Percentiles rank a stretch among this genome's conserved stretches.
Conservation (phyloP, 2,888 invertebrate genomes). For the Abrostola triplasia region DNA sequence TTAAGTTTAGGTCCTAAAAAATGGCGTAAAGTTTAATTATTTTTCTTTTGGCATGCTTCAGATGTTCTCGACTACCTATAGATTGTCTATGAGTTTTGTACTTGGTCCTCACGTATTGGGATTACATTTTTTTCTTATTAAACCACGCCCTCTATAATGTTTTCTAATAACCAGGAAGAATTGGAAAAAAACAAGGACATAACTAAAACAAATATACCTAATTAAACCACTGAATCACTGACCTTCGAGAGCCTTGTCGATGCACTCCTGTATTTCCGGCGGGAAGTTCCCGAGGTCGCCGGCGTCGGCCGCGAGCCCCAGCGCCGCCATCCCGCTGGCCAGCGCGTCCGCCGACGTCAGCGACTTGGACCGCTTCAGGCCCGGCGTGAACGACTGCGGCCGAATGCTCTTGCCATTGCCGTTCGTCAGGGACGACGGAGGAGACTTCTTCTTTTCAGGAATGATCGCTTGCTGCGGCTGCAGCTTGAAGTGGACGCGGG, state of each 20-base stretch:
- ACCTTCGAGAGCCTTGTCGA: slow-evolving; percentile 93
- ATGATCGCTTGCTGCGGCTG: slow-evolving; percentile 81
- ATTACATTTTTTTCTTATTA: neutral
- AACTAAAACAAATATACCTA: slow-evolving; percentile 38
- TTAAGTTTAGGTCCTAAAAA: no score
- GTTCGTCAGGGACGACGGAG: slow-evolving; percentile 80
- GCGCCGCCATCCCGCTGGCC: slow-evolving; percentile 90
- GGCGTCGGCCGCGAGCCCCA: slow-evolving; percentile 91
- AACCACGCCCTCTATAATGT: neutral
- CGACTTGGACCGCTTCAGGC: slow-evolving; percentile 94
- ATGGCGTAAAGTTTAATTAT: no score
- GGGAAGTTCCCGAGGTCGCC: slow-evolving; percentile 93
- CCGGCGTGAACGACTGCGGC: slow-evolving; percentile 80
- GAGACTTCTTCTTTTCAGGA: slow-evolving; percentile 83
- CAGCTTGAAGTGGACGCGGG: slow-evolving; percentile 89
- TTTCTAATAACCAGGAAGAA: neutral
- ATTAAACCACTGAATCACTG: no score
- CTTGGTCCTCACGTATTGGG: neutral
- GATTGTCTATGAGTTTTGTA: neutral
- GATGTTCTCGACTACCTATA: neutral
- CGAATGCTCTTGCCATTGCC: slow-evolving; percentile 82
- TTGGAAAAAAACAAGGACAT: neutral
- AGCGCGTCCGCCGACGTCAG: slow-evolving; percentile 93
- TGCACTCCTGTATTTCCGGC: slow-evolving; percentile 91
- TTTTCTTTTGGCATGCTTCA: no score